These are phyloP conservation scores for Macroramphosus scolopax DNA, from an alignment of 2,797 vertebrate species.

Conservation along the genomic window DNA sequence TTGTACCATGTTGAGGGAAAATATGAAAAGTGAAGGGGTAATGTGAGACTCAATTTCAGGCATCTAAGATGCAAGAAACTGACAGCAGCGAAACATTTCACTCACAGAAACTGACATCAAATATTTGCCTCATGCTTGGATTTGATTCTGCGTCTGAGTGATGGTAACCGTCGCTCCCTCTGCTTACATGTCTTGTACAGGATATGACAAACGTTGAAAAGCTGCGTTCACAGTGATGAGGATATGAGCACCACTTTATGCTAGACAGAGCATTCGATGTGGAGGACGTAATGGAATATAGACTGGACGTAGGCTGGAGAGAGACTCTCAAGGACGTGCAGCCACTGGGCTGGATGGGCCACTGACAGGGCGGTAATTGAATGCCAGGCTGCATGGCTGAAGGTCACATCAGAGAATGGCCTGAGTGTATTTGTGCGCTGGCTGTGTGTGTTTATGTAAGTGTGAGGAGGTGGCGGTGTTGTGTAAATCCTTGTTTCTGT, in stretches of 20 bases:
- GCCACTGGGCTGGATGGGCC: slow-evolving; percentile 69
- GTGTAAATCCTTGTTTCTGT: slow-evolving; percentile 11
- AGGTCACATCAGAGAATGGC: slow-evolving; percentile 71
- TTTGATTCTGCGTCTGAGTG: slow-evolving; percentile 30
- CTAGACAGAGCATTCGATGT: slow-evolving; percentile 50
- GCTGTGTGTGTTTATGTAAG: slow-evolving; percentile 15
- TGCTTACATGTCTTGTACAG: too few relatives aligned
- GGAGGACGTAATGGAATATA: slow-evolving; percentile 69
- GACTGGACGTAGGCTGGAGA: slow-evolving; percentile 65
- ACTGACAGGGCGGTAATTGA: slow-evolving; percentile 78
- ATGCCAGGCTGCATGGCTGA: slow-evolving; percentile 74
- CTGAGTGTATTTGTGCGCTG: slow-evolving; percentile 34
- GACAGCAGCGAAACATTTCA: too few relatives aligned
- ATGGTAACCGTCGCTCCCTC: too few relatives aligned
- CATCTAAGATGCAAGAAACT: too few relatives aligned
- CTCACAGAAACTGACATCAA: too few relatives aligned
- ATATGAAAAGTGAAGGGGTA: slow-evolving; percentile 39
- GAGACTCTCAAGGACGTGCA: slow-evolving; percentile 70
- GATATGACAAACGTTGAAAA: slow-evolving; percentile 22
- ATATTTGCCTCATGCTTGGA: slow-evolving; percentile 30
- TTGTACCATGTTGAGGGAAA: slow-evolving; percentile 25
- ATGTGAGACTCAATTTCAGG: slow-evolving; percentile 17
- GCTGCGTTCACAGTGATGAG: too few relatives aligned
- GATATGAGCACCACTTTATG: slow-evolving; percentile 31
- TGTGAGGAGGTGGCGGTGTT: not conserved